Evolutionary conservation across 2,888 invertebrate species (phyloP), one percentile per base, ranked within the genome.

Genomic region (Cephalotes varians): DNA sequence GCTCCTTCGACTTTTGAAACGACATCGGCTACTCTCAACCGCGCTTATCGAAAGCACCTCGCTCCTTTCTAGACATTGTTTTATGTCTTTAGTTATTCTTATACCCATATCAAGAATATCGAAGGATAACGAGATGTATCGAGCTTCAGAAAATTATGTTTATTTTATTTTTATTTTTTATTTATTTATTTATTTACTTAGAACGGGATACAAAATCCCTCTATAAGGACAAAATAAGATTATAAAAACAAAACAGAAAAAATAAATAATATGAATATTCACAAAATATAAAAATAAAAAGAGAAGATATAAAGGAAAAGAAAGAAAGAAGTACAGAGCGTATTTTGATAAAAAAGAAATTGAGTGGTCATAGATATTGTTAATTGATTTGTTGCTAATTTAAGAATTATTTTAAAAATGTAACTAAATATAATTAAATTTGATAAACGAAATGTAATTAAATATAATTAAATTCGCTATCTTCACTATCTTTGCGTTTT

Each of bases 1-100:
- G 74, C 64, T 37, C 49, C 47, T 51, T 40, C 74, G 74, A 86
- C 74, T 82, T 86, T 72, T 37, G 37, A 15, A 60, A 21, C 31
- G 56, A 64, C 80, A 47, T 56, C 44, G 44, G 40, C 44, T 44
- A 44, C 4, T 67, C 31, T 40, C 31, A 56, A 69, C 67, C 62
- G 40, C 10, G 25, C 56, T 74, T 74, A 49, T 40, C 25, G 54
- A n/a, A 65, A 31, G 40, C 40, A 31, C 18, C 40, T 12, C 12
- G 28, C 6, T 54, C 6, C n/a, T 54, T 65, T 10, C 18, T n/a
- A 21, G 67, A 3, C 9, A n/a, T 74, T 74, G 25, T 74, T 74
- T 73, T 47, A 60, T 54, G 18, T 40, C n/a, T 15, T 65, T 65
- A 64, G 37, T 44, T 51, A 37, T n/a, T 28, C n/a, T 72, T 40